phyloP scores from a whole-genome alignment of 2,888 invertebrate species.

The Tachina grossa region DNA sequence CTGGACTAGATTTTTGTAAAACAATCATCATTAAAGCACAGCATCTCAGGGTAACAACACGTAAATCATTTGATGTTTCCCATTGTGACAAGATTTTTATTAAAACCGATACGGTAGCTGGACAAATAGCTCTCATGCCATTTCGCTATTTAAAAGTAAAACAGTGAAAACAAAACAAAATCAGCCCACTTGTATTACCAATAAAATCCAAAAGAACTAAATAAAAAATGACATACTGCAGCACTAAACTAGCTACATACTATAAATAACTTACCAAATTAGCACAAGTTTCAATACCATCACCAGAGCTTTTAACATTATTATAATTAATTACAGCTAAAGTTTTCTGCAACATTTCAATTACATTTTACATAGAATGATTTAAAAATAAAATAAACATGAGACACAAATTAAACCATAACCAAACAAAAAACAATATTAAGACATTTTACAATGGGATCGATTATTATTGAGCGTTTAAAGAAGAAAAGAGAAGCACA shows the following conservation, averaged over 20 bases:
- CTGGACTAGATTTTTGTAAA: slow-evolving; percentile 84
- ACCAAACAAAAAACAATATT: slow-evolving; percentile 67
- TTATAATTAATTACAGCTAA: slow-evolving; percentile 80
- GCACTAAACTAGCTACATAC: slow-evolving; percentile 10
- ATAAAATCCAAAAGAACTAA: not conserved
- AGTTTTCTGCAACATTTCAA: slow-evolving; percentile 80
- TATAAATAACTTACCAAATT: slow-evolving; percentile 81
- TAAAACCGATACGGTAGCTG: slow-evolving; percentile 85
- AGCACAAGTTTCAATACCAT: slow-evolving; percentile 82
- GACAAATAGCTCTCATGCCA: slow-evolving; percentile 85
- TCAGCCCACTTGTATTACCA: not conserved
- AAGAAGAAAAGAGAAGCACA: slow-evolving; percentile 53
- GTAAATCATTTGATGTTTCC: slow-evolving; percentile 81
- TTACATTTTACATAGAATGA: slow-evolving; percentile 52
- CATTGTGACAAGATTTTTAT: slow-evolving; percentile 83
- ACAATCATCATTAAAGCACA: slow-evolving; percentile 85
- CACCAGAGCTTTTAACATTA: slow-evolving; percentile 81
- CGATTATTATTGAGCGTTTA: not conserved
- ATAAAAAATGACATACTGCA: not conserved
- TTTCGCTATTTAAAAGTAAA: slow-evolving; percentile 82
- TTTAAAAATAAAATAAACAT: slow-evolving; percentile 35
- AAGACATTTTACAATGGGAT: slow-evolving; percentile 49
- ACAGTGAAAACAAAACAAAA: not conserved
- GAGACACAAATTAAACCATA: slow-evolving; percentile 25
- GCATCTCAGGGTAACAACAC: slow-evolving; percentile 84